Evolutionary conservation across 64 coral and sea anemone genomes (phyloP).

Genomic region (Pocillopora damicornis): DNA sequence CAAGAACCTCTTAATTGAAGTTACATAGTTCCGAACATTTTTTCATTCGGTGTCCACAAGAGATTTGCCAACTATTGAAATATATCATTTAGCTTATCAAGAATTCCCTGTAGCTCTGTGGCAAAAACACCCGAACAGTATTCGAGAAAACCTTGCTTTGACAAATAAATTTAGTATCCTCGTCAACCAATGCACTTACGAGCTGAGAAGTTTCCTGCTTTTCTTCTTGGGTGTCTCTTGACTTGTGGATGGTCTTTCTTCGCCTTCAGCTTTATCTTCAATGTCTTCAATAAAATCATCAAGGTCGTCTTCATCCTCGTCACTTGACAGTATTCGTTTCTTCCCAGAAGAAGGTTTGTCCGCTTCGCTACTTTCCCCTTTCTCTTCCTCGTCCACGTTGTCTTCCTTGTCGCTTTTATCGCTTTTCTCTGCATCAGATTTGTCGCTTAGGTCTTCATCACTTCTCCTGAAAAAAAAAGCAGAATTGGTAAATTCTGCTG

Average conservation of each 20-base stretch:
- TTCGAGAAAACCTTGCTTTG: too few relatives aligned
- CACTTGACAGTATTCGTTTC: conserved; percentile 45
- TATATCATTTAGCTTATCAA: too few relatives aligned
- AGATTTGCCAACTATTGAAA: too few relatives aligned
- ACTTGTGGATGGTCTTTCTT: conserved; percentile 3
- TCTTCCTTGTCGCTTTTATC: conserved; percentile 27
- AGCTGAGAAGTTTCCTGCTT: conserved; percentile 55
- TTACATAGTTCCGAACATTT: too few relatives aligned
- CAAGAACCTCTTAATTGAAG: too few relatives aligned
- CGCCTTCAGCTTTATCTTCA: conserved; percentile 11
- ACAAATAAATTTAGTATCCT: not conserved
- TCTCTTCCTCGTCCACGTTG: not conserved
- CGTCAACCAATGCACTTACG: conserved; percentile 36
- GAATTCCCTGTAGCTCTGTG: too few relatives aligned
- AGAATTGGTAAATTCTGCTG: not conserved
- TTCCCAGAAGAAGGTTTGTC: conserved; percentile 22
- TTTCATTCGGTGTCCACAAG: too few relatives aligned
- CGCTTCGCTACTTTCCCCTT: conserved; percentile 7
- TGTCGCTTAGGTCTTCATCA: conserved; percentile 41
- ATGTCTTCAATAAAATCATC: conserved; percentile 20
- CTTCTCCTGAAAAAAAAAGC: conserved; percentile 12
- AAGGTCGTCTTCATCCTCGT: conserved; percentile 28
- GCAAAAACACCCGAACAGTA: too few relatives aligned
- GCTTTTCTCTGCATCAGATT: conserved; percentile 36
- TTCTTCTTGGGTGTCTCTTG: conserved; percentile 52